phyloP scores from a whole-genome alignment of 1,140 invertebrate species.

The Drosophila neocordata region DNA sequence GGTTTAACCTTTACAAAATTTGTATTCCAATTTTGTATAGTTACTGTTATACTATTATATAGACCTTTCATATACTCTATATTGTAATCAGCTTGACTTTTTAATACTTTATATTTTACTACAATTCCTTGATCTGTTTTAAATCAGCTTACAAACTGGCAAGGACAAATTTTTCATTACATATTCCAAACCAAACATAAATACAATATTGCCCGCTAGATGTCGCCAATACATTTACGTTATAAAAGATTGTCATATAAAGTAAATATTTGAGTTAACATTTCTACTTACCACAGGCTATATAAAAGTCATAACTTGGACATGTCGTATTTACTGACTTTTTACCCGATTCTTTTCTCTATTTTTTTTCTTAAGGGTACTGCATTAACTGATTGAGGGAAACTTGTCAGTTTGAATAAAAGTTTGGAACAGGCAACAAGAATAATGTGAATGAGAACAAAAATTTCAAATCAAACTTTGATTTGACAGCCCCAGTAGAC shows the following conservation, averaged over 20 bases:
- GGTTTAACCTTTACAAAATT: too few relatives aligned
- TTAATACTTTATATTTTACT: too few relatives aligned
- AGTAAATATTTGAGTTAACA: too few relatives aligned
- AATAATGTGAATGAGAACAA: constrained; percentile 21
- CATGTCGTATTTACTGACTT: not conserved
- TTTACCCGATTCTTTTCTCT: not conserved
- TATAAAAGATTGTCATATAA: too few relatives aligned
- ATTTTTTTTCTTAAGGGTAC: not conserved
- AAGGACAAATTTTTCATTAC: too few relatives aligned
- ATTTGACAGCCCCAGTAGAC: constrained; percentile 72
- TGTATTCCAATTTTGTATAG: too few relatives aligned
- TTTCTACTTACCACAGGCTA: too few relatives aligned
- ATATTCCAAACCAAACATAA: not conserved
- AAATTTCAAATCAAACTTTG: constrained; percentile 77
- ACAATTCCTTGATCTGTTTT: too few relatives aligned
- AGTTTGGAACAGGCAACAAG: constrained; percentile 46
- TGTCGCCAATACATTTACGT: not conserved
- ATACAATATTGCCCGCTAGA: constrained; percentile 7
- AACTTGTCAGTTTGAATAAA: constrained; percentile 77
- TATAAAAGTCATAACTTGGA: not conserved
- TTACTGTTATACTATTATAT: too few relatives aligned
- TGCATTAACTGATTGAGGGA: constrained; percentile 75
- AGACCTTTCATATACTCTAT: too few relatives aligned
- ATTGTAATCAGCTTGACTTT: too few relatives aligned
- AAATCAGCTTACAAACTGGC: too few relatives aligned